These are phyloP conservation scores for Hetaerina americana DNA, from an alignment of 1,140 invertebrate genomes.

Conservation along the genomic window DNA sequence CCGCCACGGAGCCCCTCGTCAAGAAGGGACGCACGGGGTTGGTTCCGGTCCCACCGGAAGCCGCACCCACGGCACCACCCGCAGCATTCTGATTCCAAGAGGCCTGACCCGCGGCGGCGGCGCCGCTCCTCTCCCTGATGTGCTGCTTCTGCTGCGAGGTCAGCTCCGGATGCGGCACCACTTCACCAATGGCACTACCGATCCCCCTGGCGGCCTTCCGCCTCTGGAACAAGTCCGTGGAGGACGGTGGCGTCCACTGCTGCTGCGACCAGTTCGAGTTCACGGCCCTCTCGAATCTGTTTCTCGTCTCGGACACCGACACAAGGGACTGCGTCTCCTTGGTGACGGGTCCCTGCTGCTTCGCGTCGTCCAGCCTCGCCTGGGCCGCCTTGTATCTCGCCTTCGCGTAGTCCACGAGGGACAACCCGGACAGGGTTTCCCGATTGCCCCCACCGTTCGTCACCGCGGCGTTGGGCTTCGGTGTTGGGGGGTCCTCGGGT, in stretches of 20 bases:
- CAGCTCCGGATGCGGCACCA: slow-evolving; percentile 51
- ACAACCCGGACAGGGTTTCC: slow-evolving; percentile 27
- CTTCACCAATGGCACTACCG: slow-evolving; percentile 6
- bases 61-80: slow-evolving; percentile 5
- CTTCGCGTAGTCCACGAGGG: slow-evolving; percentile 50
- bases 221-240: not conserved
- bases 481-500: slow-evolving; percentile 20
- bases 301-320: slow-evolving; percentile 29
- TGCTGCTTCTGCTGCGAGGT: slow-evolving; percentile 50
- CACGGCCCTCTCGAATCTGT: slow-evolving; percentile 18
- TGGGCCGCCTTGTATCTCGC: slow-evolving; percentile 45
- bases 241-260: not conserved
- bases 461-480: slow-evolving; percentile 13
- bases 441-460: slow-evolving; percentile 19
- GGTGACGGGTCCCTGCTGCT: slow-evolving; percentile 22
- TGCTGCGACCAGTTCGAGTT: not conserved
- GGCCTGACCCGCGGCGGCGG: slow-evolving; percentile 13
- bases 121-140: slow-evolving; percentile 29
- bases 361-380: slow-evolving; percentile 38
- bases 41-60: slow-evolving; percentile 11
- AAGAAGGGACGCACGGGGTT: slow-evolving; percentile 72
- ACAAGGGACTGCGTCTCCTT: slow-evolving; percentile 25
- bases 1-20: slow-evolving; percentile 79
- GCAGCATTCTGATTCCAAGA: slow-evolving; percentile 11
- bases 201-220: slow-evolving; percentile 22